Evolutionary conservation across 2,888 invertebrate genomes (phyloP).

Genomic region (Penaeus monodon): DNA sequence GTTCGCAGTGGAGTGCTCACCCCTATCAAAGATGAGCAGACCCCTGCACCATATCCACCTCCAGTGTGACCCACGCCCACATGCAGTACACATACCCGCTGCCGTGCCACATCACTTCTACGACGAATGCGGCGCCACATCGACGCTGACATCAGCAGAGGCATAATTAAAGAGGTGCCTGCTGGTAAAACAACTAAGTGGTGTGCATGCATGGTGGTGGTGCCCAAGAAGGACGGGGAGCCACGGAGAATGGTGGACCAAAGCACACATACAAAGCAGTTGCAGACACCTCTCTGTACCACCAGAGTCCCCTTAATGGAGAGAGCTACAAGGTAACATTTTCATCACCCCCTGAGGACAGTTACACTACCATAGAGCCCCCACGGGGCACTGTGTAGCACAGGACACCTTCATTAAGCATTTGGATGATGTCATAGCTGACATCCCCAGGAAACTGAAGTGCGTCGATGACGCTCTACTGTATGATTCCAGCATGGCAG

Average conservation of each 20-base stretch:
- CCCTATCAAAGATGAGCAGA: too few relatives aligned
- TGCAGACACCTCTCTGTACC: conserved; percentile 21
- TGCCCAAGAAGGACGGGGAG: conserved; percentile 32
- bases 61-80: too few relatives aligned
- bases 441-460: conserved; percentile 33
- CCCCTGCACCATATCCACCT: too few relatives aligned
- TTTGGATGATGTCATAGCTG: conserved; percentile 16
- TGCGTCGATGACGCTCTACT: neutral
- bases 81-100: conserved; percentile 6
- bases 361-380: conserved; percentile 24
- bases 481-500: too few relatives aligned
- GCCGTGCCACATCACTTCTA: conserved; percentile 3
- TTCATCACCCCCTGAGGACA: conserved; percentile 35
- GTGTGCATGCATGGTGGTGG: conserved; percentile 43
- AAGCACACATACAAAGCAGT: conserved; percentile 19
- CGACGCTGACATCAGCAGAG: conserved; percentile 9
- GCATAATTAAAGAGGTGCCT: conserved; percentile 1
- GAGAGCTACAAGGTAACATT: neutral
- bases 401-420: conserved; percentile 23
- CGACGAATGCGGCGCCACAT: conserved; percentile 3
- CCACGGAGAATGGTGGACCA: conserved; percentile 35
- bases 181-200: conserved; percentile 19
- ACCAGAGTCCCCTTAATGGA: neutral
- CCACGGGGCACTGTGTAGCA: conserved; percentile 18
- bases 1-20: neutral